phyloP scores from a whole-genome alignment of 2,888 invertebrate species.

The Patella depressa region DNA sequence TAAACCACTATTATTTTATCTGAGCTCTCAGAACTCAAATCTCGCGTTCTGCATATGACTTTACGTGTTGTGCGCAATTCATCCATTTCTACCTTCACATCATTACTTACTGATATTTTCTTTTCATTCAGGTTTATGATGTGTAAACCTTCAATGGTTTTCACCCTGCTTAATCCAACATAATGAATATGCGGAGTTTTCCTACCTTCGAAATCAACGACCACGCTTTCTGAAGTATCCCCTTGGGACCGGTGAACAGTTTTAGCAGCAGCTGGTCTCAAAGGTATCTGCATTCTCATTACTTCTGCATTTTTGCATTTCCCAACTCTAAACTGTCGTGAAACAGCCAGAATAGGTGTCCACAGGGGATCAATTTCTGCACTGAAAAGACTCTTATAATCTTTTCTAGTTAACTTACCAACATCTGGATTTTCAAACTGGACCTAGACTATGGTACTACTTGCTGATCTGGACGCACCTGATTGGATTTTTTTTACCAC shows the following conservation, averaged over 20 bases:
- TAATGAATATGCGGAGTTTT: no score
- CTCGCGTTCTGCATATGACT: no score
- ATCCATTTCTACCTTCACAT: no score
- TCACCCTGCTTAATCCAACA: slow-evolving; percentile 13
- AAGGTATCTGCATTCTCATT: no score
- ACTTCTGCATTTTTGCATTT: no score
- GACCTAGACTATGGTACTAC: not conserved
- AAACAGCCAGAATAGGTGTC: no score
- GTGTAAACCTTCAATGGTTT: slow-evolving; percentile 22
- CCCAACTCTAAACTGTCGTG: no score
- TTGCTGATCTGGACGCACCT: no score
- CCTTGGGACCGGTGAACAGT: slow-evolving; percentile 14
- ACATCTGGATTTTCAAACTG: not conserved
- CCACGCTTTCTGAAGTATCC: not conserved
- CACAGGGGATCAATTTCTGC: not conserved
- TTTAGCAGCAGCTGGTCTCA: slow-evolving; percentile 11
- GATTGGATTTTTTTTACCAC: slow-evolving; percentile 18
- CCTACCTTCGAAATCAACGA: no score
- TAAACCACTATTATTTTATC: no score
- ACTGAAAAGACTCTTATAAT: not conserved
- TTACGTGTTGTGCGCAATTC: no score
- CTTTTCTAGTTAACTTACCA: slow-evolving; percentile 6
- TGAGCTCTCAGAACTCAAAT: no score
- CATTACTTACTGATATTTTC: slow-evolving; percentile 27
- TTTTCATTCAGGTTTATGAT: slow-evolving; percentile 14